Evolutionary conservation across 2,797 vertebrate genomes (phyloP), one percentile per base, ranked within the genome.

Genomic region (Thunnus albacares): DNA sequence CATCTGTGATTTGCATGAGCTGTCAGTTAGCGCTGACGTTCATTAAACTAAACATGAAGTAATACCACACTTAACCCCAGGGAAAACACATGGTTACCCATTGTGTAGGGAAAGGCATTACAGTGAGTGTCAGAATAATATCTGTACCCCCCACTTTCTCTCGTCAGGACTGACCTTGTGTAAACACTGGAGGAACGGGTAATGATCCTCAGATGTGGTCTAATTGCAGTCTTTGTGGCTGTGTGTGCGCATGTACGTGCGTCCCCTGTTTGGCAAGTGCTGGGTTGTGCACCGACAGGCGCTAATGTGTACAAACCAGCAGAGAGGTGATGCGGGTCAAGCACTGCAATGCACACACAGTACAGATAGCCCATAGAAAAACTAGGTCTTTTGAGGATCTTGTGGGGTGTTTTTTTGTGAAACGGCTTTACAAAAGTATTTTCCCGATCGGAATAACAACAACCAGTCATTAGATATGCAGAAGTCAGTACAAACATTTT

Each of bases 161-260:
- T 89, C 15, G 9, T 87, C 91, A 89, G 81, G 75, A 81, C 81
- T 85, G 90, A 92, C 91, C 91, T 89, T 94, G 89, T 88, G 85
- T 93, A 93, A 95, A 93, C 91, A 92, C 77, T 79, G 82, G 52
- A 90, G 82, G 79, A 89, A 84, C 22, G 80, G 86, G 82, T 94
- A 93, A 95, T 93, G 85, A 77, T 91, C 89, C 85, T 94, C 90
- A 94, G 88, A 95, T 94, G 91, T 90, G 87, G 77, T 89, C 84
- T 90, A 93, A 93, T 92, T 93, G 90, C 84, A 83, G 74, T 79
- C 81, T 75, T 83, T 84, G 79, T 79, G 81, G 57, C 28, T 71
- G 71, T 71, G 72, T 41, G 69, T 71, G 72, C 55, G 61, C 45
- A 38, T 81, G 63, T 67, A 24, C n/a, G 81, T 79, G 59, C 80